These are phyloP conservation scores for Episyrphus balteatus DNA, from an alignment of 1,140 invertebrate genomes.

Conservation along the genomic window DNA sequence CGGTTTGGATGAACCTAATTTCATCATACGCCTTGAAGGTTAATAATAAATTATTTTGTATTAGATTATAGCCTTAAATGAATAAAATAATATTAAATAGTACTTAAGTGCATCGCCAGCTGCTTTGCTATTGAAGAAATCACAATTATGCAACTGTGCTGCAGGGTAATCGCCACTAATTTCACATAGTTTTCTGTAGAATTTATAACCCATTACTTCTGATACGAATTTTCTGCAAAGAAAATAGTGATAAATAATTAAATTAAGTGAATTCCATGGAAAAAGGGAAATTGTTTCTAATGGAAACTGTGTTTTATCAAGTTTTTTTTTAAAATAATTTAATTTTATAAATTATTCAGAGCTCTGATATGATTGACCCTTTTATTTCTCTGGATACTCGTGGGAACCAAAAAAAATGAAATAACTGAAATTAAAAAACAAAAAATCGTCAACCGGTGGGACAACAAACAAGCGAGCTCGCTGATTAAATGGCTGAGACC, in stretches of 20 bases:
- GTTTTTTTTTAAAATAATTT: too few species aligned
- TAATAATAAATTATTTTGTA: background rate
- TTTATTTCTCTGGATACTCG: too few species aligned
- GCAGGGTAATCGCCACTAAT: background rate
- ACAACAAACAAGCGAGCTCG: too few species aligned
- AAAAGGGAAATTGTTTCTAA: background rate
- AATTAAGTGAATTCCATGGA: background rate
- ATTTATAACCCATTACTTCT: conserved; percentile 3
- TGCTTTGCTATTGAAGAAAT: background rate
- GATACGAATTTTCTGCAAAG: conserved; percentile 1
- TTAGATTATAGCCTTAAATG: background rate
- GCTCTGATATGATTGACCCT: too few species aligned
- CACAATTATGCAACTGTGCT: background rate
- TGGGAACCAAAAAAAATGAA: too few species aligned
- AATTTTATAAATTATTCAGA: too few species aligned
- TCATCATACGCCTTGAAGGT: conserved; percentile 3
- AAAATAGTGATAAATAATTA: background rate
- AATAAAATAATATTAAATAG: too few species aligned
- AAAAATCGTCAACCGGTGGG: too few species aligned
- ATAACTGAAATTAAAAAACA: too few species aligned
- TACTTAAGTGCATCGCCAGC: background rate
- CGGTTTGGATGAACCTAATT: conserved; percentile 1
- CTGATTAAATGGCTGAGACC: too few species aligned
- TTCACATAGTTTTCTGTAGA: background rate
- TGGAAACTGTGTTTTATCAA: background rate